Base-by-base conservation (phyloP, 2,888 invertebrate species). In the Oxystoma pomonae region DNA sequence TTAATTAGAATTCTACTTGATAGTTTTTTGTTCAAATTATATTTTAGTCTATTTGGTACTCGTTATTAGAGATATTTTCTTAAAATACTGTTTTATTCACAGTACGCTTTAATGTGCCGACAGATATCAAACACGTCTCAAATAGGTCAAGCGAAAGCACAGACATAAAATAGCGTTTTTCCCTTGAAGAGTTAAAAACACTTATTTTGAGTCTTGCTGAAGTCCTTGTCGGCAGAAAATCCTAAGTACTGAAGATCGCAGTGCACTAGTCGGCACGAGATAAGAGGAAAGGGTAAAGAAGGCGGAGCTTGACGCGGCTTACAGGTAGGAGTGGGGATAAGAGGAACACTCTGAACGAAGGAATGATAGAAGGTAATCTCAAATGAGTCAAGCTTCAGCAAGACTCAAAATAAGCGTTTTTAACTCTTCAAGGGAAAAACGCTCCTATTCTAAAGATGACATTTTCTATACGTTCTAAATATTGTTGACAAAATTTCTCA, bases 41-140 rank as follows among this genome's bases (percentile, higher is more conserved):
- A n/a, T n/a, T n/a, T n/a, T n/a, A n/a, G n/a, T n/a, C n/a, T n/a
- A n/a, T n/a, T n/a, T n/a, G n/a, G n/a, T n/a, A n/a, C n/a, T n/a
- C n/a, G n/a, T n/a, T n/a, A n/a, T n/a, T n/a, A n/a, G n/a, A 7
- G 12, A 35, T 35, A 35, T 35, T 35, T 35, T 35, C 35, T 35
- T 35, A 35, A 7, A 7, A 35, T n/a, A n/a, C n/a, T n/a, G n/a
- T n/a, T 65, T 16, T 51, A 57, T 16, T 52, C 18, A 60, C 63
- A 63, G 63, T 63, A 63, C 60, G 63, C 63, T 55, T 63, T 49
- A 3, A 53, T 18, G 9, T 9, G 55, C 55, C 55, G 55, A n/a
- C 55, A 53, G 55, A 53, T 7, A 57, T 16, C 63, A 63, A 63
- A 63, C 55, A 63, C 55, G 20, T 63, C 63, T 63, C 63, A 61